These are phyloP conservation scores for Drosophila borborema DNA, from an alignment of 2,888 invertebrate species.

Conservation along the genomic window DNA sequence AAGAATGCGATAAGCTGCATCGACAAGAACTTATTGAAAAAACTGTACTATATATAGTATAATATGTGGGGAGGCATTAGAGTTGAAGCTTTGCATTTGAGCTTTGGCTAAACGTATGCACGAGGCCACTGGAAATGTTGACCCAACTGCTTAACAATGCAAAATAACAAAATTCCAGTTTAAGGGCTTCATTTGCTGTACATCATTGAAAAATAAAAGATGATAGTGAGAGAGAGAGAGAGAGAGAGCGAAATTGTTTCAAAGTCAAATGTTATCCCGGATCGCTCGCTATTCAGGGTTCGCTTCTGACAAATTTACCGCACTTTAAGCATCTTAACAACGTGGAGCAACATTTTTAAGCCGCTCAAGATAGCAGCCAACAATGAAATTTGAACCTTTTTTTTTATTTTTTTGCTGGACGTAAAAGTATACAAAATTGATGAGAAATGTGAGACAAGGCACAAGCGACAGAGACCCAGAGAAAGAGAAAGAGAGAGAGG, in stretches of 20 bases:
- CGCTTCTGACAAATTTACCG: constrained; percentile 58
- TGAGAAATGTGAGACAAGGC: constrained; percentile 21
- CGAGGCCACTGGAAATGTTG: constrained; percentile 16
- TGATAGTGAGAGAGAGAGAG: background rate
- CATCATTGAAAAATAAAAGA: background rate
- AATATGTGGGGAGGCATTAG: background rate
- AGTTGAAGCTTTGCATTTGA: constrained; percentile 20
- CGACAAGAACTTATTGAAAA: background rate
- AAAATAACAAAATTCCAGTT: constrained; percentile 23
- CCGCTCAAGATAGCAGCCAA: constrained; percentile 44
- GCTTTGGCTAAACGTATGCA: constrained; percentile 26
- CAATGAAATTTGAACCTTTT: constrained; percentile 57
- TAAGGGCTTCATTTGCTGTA: constrained; percentile 24
- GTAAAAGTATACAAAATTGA: constrained; percentile 38
- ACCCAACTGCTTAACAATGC: constrained; percentile 26
- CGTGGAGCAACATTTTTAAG: constrained; percentile 56
- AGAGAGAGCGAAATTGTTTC: constrained; percentile 1
- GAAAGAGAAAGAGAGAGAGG: background rate
- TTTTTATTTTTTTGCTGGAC: constrained; percentile 14
- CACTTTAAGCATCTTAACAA: constrained; percentile 50
- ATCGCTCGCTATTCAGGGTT: constrained; percentile 13
- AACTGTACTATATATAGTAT: background rate
- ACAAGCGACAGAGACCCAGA: background rate
- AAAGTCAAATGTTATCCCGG: constrained; percentile 39
- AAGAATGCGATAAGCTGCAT: background rate